These are phyloP conservation scores for Aegithalos caudatus DNA, from an alignment of 2,113 vertebrate species.

Conservation along the genomic window DNA sequence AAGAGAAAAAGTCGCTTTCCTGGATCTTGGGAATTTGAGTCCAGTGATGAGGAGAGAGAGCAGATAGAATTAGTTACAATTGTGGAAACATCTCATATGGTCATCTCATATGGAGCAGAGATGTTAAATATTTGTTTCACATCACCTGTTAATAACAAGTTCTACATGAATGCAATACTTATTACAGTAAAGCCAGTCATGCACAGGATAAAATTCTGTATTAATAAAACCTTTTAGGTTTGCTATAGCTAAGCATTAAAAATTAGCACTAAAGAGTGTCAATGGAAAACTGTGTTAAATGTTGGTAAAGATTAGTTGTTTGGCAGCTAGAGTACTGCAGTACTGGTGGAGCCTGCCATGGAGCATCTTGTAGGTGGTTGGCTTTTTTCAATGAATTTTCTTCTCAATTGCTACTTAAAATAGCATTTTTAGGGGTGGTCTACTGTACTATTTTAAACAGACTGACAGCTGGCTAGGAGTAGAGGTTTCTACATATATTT, in stretches of 20 bases:
- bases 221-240: not conserved
- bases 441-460: not conserved
- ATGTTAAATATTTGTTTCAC: not conserved
- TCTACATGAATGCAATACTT: accelerated
- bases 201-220: not conserved
- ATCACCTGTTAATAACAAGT: not conserved
- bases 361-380: not conserved
- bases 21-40: not conserved
- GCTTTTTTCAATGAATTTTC: not conserved
- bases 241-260: not conserved
- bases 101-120: not conserved
- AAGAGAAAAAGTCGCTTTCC: not conserved
- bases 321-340: not conserved
- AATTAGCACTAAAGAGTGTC: not conserved
- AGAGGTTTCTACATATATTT: not conserved
- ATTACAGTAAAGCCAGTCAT: not conserved
- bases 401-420: not conserved
- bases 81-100: not conserved
- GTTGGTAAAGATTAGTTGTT: not conserved
- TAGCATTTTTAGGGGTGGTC: not conserved
- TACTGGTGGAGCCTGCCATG: not conserved
- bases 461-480: not conserved
- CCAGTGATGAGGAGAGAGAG: not conserved
- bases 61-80: not conserved
- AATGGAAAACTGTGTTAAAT: not conserved